A percentile compares a stretch with the other conserved stretches of the same genome.
These are phyloP conservation scores for Prolemur simus DNA, from an alignment of 2,113 vertebrate species.

Conservation along the genomic window DNA sequence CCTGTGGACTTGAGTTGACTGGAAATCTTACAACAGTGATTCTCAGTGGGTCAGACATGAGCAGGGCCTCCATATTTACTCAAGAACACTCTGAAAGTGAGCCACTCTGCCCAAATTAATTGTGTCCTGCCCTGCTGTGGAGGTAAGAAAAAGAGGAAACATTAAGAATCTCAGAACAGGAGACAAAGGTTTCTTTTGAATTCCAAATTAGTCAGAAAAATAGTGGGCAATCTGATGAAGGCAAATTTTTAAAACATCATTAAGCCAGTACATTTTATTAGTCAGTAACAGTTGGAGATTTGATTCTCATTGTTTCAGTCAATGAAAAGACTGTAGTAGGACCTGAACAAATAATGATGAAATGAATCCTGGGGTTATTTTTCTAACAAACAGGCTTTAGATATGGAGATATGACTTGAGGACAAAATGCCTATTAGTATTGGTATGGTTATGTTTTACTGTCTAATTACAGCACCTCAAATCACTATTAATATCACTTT, in stretches of 20 bases:
- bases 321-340: background rate
- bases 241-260: background rate
- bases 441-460: background rate
- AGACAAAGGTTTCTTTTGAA: background rate
- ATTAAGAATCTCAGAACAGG: background rate
- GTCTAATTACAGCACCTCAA: background rate
- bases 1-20: background rate
- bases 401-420: background rate
- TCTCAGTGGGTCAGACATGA: background rate
- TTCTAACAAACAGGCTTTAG: background rate
- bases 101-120: background rate
- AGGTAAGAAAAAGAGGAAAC: background rate
- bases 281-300: background rate
- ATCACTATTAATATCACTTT: background rate
- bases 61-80: background rate
- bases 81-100: background rate
- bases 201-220: background rate
- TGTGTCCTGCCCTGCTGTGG: background rate
- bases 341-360: background rate
- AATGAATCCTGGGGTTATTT: background rate
- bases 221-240: background rate
- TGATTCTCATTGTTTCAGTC: background rate
- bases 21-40: background rate
- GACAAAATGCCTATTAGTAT: background rate
- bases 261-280: background rate